Conservation (phyloP, 2,113 vertebrate species). For the Lampris megalopsis region DNA sequence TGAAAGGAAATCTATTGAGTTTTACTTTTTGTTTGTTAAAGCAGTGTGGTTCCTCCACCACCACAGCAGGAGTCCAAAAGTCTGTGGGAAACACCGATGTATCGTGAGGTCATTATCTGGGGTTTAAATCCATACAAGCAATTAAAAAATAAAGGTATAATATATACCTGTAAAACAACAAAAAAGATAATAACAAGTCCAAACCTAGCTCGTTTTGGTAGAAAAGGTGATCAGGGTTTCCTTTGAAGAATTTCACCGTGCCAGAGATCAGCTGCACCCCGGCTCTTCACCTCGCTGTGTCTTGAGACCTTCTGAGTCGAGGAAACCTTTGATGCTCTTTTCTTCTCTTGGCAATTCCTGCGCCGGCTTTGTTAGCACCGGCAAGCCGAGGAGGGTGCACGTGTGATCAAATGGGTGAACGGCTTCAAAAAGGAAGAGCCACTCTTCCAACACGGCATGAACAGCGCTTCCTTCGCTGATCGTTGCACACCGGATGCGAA, state of each 20-base stretch:
- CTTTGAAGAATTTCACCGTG: not conserved
- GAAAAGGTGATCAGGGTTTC: constrained; percentile 9
- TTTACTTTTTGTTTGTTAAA: not conserved
- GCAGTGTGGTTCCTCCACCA: not conserved
- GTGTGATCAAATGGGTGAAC: constrained; percentile 22
- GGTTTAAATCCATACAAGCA: not conserved
- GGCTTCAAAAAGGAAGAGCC: constrained; percentile 27
- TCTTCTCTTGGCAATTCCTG: constrained; percentile 25
- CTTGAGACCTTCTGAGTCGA: constrained; percentile 16
- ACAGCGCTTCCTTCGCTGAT: constrained; percentile 25
- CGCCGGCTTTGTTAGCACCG: constrained; percentile 26
- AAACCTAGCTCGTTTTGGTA: constrained; percentile 12
- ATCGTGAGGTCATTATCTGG: not conserved
- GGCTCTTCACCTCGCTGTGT: constrained; percentile 2
- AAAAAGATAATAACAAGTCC: not conserved
- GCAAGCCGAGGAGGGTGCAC: constrained; percentile 17
- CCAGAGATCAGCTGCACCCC: not conserved
- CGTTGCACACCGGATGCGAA: constrained; percentile 4
- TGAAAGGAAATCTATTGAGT: too few relatives aligned
- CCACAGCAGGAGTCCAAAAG: not conserved
- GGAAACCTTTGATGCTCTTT: constrained; percentile 26
- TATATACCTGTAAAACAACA: not conserved
- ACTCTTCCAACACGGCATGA: constrained; percentile 5
- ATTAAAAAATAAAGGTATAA: not conserved
- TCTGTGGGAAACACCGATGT: not conserved